Evolutionary conservation across 2,888 invertebrate species (phyloP).

Genomic region (Meiosimyza platycephala): DNA sequence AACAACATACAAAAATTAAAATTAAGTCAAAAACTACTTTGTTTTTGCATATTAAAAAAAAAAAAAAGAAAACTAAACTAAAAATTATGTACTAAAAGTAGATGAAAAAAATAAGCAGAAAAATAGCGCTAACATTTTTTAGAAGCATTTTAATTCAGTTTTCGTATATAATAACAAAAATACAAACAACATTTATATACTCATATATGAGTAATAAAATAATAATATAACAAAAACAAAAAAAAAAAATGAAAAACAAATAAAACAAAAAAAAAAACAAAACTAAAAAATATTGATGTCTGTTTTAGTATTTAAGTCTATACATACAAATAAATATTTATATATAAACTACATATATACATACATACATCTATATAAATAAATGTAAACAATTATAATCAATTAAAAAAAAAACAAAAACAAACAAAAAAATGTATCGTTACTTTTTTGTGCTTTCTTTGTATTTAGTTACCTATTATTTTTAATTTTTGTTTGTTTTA

Average conservation of each 20-base stretch:
- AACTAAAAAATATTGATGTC: conserved; percentile 52
- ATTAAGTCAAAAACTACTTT: conserved; percentile 35
- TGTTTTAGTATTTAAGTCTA: conserved; percentile 63
- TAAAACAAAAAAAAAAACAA: conserved; percentile 42
- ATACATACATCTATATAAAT: conserved; percentile 26
- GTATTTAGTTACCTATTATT: conserved; percentile 31
- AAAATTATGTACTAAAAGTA: neutral
- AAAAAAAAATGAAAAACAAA: conserved; percentile 34
- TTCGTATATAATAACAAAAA: conserved; percentile 42
- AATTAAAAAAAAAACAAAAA: conserved; percentile 28
- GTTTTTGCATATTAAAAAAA: conserved; percentile 46
- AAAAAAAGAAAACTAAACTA: conserved; percentile 38
- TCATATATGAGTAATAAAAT: conserved; percentile 36
- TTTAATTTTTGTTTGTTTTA: conserved; percentile 23
- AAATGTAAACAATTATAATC: conserved; percentile 14
- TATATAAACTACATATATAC: conserved; percentile 14
- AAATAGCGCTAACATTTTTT: conserved; percentile 40
- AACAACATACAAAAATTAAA: conserved; percentile 39
- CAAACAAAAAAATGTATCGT: conserved; percentile 12
- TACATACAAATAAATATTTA: conserved; percentile 25
- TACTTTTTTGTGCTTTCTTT: conserved; percentile 39
- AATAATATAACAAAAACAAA: no score
- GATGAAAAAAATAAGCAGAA: conserved; percentile 18
- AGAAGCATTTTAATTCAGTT: conserved; percentile 55
- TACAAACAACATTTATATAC: conserved; percentile 28